phyloP scores from a whole-genome alignment of 1,140 invertebrate genomes.

The Hermetia illucens region DNA sequence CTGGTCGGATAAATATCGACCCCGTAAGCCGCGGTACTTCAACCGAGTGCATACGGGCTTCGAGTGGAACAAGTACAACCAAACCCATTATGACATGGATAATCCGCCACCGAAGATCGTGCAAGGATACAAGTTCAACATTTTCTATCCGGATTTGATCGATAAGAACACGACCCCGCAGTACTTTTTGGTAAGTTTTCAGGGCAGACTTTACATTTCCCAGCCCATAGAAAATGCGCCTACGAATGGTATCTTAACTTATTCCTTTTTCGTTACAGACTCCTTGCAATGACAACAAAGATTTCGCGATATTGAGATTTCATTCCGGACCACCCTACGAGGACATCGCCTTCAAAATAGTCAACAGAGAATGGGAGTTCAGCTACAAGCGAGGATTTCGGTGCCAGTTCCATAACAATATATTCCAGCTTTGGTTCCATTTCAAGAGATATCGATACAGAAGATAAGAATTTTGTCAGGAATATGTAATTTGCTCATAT shows the following conservation, averaged over 20 bases:
- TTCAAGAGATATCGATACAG: conserved; percentile 96
- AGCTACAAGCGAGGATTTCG: conserved; percentile 96
- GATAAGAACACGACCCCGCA: conserved; percentile 88
- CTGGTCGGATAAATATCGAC: conserved; percentile 97
- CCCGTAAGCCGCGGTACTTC: conserved; percentile 94
- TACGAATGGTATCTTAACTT: no score
- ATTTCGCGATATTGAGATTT: conserved; percentile 91
- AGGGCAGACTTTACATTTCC: conserved; percentile 6
- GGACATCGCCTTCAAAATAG: conserved; percentile 99
- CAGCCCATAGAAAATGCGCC: no score
- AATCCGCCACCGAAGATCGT: conserved; percentile 99
- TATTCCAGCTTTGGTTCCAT: conserved; percentile 98
- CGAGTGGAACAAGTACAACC: conserved; percentile 99
- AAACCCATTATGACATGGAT: conserved; percentile 99
- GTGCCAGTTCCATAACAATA: conserved; percentile 99
- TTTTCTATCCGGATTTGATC: conserved; percentile 98
- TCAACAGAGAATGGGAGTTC: conserved; percentile 98
- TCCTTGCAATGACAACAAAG: conserved; percentile 78
- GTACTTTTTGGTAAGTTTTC: conserved; percentile 72
- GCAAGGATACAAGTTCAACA: conserved; percentile 99
- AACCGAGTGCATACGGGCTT: conserved; percentile 94
- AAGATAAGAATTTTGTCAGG: conserved; percentile 47
- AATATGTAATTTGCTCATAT: no score
- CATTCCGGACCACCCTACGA: conserved; percentile 97
- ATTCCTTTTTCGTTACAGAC: conserved; percentile 42